Conservation (phyloP, 2,797 vertebrate genomes). For the Falco columbarius region DNA sequence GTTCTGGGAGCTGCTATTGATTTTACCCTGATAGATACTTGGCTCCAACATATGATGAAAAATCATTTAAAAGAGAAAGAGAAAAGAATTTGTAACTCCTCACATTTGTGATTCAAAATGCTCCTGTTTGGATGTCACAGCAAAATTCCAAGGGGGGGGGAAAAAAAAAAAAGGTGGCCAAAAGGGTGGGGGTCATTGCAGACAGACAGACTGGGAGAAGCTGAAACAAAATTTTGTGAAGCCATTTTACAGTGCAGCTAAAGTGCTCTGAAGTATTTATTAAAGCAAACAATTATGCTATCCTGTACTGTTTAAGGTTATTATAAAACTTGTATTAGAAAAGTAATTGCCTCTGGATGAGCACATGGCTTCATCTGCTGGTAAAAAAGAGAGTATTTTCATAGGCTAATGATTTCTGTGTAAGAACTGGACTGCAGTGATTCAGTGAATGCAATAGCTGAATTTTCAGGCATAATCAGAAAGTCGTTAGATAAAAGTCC, state of each 20-base stretch:
- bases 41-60: slow-evolving; percentile 3
- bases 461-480: not conserved
- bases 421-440: not conserved
- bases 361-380: not conserved
- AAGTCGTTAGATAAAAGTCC: not conserved
- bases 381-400: not conserved
- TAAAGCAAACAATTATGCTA: slow-evolving; percentile 51
- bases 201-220: slow-evolving; percentile 25
- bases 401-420: slow-evolving; percentile 22
- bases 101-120: slow-evolving; percentile 58
- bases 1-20: slow-evolving; percentile 44
- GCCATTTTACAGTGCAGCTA: not conserved
- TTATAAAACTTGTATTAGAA: slow-evolving; percentile 15
- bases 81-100: slow-evolving; percentile 45
- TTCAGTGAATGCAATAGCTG: not conserved
- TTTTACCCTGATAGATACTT: slow-evolving; percentile 53
- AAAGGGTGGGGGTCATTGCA: not conserved
- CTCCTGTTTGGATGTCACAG: slow-evolving; percentile 16
- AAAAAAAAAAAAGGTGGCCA: not conserved
- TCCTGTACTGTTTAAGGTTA: slow-evolving; percentile 34
- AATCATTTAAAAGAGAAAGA: slow-evolving; percentile 39
- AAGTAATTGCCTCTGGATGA: slow-evolving; percentile 52
- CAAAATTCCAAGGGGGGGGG: not conserved
- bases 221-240: slow-evolving; percentile 50
- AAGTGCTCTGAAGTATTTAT: slow-evolving; percentile 58